Evolutionary conservation across 2,113 vertebrate species (phyloP), one percentile per base, ranked within the genome.

Genomic region (Boulengeromyrus knoepffleri): DNA sequence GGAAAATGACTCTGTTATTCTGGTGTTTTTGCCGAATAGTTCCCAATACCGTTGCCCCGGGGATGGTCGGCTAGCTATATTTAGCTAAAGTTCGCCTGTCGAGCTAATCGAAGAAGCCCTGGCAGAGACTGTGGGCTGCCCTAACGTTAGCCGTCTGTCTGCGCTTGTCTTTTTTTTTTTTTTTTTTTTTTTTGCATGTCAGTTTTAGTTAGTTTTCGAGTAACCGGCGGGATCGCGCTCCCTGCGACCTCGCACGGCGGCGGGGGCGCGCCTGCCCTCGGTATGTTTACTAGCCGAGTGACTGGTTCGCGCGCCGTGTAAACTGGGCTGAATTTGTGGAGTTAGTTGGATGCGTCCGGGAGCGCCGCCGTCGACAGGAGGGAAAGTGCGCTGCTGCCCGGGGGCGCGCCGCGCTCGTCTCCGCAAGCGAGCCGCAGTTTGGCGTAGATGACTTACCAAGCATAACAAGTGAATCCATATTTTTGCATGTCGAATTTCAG

Each of bases 151-250:
- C 77, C 36, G 77, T 19, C 31, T 31, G 19, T 42, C 42, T 83
- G 13, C 19, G 19, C 77, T 45, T 42, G 39, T 45, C 15, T 27
- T 24, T 70, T 89, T 88, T 91, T 36, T 36, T 85, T 89, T 47
- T 83, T 36, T n/a, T 74, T 90, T 88, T 92, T 86, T 89, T 47
- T 58, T 46, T 90, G 50, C 83, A 53, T 91, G 88, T 88, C 90
- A 77, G 74, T 90, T 53, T 90, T 86, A 52, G 86, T 88, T 88
- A 91, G 88, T 92, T 90, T 92, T 89, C 62, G 89, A 92, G 39
- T 92, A 88, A 88, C 91, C 89, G 91, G 89, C 90, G 91, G 58
- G 88, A 90, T 89, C 91, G 24, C 85, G 89, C 91, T 74, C 91
- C 90, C 92, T 19, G 91, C 89, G 85, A 89, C 89, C 49, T 47